Conservation (phyloP, 1,140 invertebrate species). For the Helicoverpa zea region DNA sequence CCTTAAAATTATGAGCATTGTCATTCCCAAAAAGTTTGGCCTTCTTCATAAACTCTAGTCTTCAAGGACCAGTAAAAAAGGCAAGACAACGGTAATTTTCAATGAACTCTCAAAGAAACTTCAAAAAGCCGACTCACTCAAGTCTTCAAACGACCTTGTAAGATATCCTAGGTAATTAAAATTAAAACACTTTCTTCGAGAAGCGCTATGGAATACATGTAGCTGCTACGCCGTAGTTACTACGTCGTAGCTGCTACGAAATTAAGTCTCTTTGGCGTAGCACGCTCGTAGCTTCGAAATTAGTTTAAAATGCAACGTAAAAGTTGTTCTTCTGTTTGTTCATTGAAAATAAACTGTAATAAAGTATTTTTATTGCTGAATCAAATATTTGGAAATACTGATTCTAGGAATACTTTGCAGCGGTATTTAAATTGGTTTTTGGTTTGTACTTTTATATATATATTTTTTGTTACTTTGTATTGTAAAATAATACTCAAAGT, state of each 20-base stretch:
- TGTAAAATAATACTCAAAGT: too few species aligned
- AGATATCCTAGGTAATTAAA: constrained; percentile 34
- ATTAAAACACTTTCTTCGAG: constrained; percentile 39
- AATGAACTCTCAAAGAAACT: constrained; percentile 19
- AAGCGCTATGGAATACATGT: constrained; percentile 16
- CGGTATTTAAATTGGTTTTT: too few species aligned
- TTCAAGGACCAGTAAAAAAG: neutral
- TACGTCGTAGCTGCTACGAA: constrained; percentile 26
- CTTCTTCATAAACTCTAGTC: neutral
- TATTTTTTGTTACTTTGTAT: too few species aligned
- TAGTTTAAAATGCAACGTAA: constrained; percentile 35
- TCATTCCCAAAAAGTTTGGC: neutral
- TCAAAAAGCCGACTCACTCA: constrained; percentile 21
- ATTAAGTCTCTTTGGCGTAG: constrained; percentile 38
- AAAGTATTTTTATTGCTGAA: neutral
- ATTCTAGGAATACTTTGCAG: too few species aligned
- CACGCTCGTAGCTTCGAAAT: constrained; percentile 25
- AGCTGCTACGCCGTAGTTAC: neutral
- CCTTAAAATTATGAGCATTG: neutral
- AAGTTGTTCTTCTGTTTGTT: neutral
- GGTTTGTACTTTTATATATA: too few species aligned
- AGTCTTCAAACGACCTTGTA: constrained; percentile 13
- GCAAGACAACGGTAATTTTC: constrained; percentile 1
- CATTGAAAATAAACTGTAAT: neutral
- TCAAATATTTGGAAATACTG: neutral